Base-by-base conservation (phyloP, 2,797 vertebrate genomes). In the Cuculus canorus region DNA sequence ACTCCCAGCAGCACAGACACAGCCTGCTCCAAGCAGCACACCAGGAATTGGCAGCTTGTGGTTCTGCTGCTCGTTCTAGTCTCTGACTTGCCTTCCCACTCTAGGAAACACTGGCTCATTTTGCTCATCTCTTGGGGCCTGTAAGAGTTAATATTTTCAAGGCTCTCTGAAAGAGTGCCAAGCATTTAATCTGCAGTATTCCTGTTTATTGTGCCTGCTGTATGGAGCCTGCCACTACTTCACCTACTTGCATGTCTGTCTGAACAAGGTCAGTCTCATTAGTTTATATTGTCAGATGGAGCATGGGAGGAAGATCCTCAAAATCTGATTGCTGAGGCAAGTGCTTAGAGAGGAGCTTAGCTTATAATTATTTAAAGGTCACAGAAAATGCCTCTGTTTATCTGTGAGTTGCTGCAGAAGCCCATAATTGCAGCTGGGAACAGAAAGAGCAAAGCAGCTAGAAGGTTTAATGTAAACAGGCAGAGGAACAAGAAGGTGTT, bases 161-260 rank as follows among this genome's bases (percentile, higher is more conserved):
- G 59, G 91, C n/a, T 81, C 65, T 89, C 86, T 95, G 89, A 96
- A 95, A 91, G 82, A 83, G 79, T 59, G 92, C 91, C 95, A 96
- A 87, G 57, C 91, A 81, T 94, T 95, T 95, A 93, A 95, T 95
- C 95, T 92, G 65, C 84, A 93, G 45, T 78, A 95, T 91, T 95
- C 75, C 88, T 96, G 90, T 91, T 96, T 93, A 79, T 92, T 84
- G 77, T 85, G 95, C 88, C 65, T 96, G 71, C 24, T 88, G 81
- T 68, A 85, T 47, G 70, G 77, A 94, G 85, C 80, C 48, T 86
- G 81, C 83, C 64, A 24, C 78, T 80, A 59, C 61, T 93, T 48
- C 95, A 76, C 77, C 21, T 54, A 75, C 57, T 91, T 78, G 82
- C 45, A 77, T 33, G 54, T 94, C 91, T 72, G 60, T 78, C 84